Percentiles rank a stretch among this genome's conserved stretches.
Evolutionary conservation across 2,113 vertebrate genomes (phyloP).

Genomic region (Microcebus lehilahytsara): DNA sequence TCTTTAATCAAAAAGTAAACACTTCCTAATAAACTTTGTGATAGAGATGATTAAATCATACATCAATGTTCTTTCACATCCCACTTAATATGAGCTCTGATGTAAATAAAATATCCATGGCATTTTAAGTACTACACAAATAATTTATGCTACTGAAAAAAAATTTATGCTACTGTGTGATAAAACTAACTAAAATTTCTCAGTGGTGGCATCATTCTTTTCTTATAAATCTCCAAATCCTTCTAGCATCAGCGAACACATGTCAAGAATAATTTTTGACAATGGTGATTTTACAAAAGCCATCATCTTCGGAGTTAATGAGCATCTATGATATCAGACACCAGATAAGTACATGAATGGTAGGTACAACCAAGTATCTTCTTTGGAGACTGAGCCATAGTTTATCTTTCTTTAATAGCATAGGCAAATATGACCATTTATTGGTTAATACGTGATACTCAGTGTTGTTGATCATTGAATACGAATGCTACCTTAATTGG

Average conservation of each 20-base stretch:
- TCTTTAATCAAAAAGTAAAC: not conserved
- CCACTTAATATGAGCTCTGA: not conserved
- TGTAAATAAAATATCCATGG: not conserved
- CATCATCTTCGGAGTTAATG: not conserved
- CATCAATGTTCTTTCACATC: not conserved
- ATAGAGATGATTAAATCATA: not conserved
- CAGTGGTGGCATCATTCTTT: not conserved
- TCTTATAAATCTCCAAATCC: not conserved
- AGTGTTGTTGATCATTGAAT: not conserved
- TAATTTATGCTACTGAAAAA: not conserved
- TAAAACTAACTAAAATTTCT: constrained; percentile 35
- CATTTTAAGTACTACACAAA: not conserved
- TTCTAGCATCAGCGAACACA: not conserved
- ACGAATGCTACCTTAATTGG: not conserved
- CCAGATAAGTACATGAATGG: not conserved
- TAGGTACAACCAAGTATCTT: not conserved
- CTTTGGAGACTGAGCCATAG: not conserved
- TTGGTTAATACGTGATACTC: not conserved
- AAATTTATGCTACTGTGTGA: not conserved
- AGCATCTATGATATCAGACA: not conserved
- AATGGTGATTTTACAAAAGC: not conserved
- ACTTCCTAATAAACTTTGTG: not conserved
- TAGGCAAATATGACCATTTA: not conserved
- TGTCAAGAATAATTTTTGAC: not conserved
- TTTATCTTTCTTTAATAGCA: not conserved